Percentiles rank a stretch among this genome's conserved stretches.
Evolutionary conservation across 2,888 invertebrate species (phyloP).

Genomic region (Scaptomyza reducta): DNA sequence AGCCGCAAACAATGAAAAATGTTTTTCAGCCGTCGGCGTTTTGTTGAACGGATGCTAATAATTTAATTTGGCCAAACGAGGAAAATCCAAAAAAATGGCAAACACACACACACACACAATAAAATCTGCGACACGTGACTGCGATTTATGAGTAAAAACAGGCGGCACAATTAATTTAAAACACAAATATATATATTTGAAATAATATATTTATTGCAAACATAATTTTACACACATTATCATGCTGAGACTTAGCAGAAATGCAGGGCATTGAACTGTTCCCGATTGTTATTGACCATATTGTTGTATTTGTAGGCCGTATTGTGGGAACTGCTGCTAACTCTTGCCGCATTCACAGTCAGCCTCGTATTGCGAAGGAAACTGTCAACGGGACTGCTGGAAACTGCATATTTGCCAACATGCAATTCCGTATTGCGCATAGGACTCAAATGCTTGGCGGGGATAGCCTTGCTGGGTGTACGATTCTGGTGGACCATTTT

Average conservation of each 20-base stretch:
- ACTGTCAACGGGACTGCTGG: slow-evolving; percentile 67
- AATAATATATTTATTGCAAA: slow-evolving; percentile 58
- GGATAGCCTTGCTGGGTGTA: slow-evolving; percentile 71
- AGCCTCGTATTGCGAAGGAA: slow-evolving; percentile 55
- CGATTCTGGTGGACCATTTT: slow-evolving; percentile 82
- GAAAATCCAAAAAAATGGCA: slow-evolving; percentile 20
- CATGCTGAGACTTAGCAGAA: slow-evolving; percentile 69
- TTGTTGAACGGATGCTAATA: slow-evolving; percentile 50
- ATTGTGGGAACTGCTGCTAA: slow-evolving; percentile 13
- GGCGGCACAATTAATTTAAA: slow-evolving; percentile 60
- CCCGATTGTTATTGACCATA: slow-evolving; percentile 82
- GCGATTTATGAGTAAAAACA: slow-evolving; percentile 65
- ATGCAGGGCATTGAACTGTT: slow-evolving; percentile 82
- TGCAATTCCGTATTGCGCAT: slow-evolving; percentile 62
- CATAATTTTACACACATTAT: slow-evolving; percentile 16
- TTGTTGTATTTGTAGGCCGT: slow-evolving; percentile 77
- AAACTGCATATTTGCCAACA: slow-evolving; percentile 57
- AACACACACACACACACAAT: slow-evolving; percentile 8
- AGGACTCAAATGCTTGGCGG: slow-evolving; percentile 79
- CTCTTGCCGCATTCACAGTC: slow-evolving; percentile 22
- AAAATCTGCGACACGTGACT: slow-evolving; percentile 62
- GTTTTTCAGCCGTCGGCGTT: slow-evolving; percentile 58
- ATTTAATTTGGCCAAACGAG: slow-evolving; percentile 62
- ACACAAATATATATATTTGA: slow-evolving; percentile 47
- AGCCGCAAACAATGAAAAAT: slow-evolving; percentile 79